Evolutionary conservation across 2,797 vertebrate species (phyloP), one percentile per base, ranked within the genome.

Genomic region (Cirrhinus molitorella): DNA sequence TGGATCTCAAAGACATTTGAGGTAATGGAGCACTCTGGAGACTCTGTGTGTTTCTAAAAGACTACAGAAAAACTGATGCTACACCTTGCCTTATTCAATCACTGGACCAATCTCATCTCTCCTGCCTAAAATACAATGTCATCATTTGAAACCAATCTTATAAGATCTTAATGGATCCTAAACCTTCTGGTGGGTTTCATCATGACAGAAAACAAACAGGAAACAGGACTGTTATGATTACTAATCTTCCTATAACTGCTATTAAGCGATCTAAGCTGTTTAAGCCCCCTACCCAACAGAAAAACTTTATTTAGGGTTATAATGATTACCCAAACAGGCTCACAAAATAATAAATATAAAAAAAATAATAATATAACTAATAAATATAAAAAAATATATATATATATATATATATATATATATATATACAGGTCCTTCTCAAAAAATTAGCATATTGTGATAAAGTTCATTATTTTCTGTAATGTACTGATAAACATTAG

Each of bases 1-100:
- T 37, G 40, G 34, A n/a, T 80, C 55, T 71, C 8, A 40, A 65
- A 85, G 57, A 49, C 25, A 76, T 47, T 83, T 25, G 40, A 55
- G 59, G 31, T 85, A 85, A 85, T 83, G 84, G 77, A 67, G 74
- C 53, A 72, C 65, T 77, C 40, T 45, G 11, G 3, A 83, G 37
- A 45, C 40, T 77, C 16, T 51, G 4, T 34, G 65, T 13, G 65
- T 51, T 45, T 85, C 43, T 74, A 76, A 55, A 80, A 43, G 66
- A 34, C 34, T n/a, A 10, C 14, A 49, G 66, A 77, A 45, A 25
- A 67, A 75, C 31, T 59, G 49, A 83, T 16, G 21, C 19, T 25
- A 23, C 0, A 1, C n/a, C 47, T 67, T 43, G 40, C 12, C 14
- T 65, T 66, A 51, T 4, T 49, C 14, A 76, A 4, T 34, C 59